A percentile compares a stretch with the other conserved stretches of the same genome.
These are phyloP conservation scores for Hepsetus odoe DNA, from an alignment of 2,113 vertebrate species.

Conservation along the genomic window DNA sequence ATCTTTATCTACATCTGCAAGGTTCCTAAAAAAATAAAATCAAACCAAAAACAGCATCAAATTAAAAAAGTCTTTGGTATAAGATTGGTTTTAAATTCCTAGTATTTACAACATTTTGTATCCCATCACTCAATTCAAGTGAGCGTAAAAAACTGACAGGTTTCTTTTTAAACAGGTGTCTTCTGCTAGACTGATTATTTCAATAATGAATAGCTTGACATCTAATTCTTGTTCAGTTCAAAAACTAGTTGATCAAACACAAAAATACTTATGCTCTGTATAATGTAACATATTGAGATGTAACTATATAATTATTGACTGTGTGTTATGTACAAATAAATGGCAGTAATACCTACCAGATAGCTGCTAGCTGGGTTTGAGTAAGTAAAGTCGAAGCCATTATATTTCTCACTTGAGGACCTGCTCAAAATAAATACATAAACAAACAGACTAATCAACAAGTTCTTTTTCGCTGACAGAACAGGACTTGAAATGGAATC, in stretches of 20 bases:
- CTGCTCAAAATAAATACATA: conserved; percentile 66
- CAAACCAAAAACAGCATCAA: neutral
- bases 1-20: conserved; percentile 92
- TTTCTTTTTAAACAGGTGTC: too few relatives aligned
- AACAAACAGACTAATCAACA: neutral
- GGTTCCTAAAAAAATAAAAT: conserved; percentile 81
- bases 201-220: too few relatives aligned
- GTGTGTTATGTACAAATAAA: neutral
- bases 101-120: too few relatives aligned
- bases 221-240: too few relatives aligned
- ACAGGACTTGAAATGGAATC: too few relatives aligned
- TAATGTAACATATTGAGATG: neutral
- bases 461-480: neutral
- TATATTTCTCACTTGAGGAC: conserved; percentile 91
- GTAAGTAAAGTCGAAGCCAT: conserved; percentile 92
- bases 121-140: too few relatives aligned
- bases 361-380: conserved; percentile 93
- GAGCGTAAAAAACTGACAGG: too few relatives aligned
- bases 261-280: too few relatives aligned
- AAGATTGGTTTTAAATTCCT: too few relatives aligned
- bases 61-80: too few relatives aligned
- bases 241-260: too few relatives aligned
- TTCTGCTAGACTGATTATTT: too few relatives aligned
- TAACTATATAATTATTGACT: neutral
- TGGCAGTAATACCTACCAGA: conserved; percentile 84